A percentile compares a stretch with the other conserved stretches of the same genome.
These are phyloP conservation scores for Lampris incognitus DNA, from an alignment of 2,113 vertebrate genomes.

Conservation along the genomic window DNA sequence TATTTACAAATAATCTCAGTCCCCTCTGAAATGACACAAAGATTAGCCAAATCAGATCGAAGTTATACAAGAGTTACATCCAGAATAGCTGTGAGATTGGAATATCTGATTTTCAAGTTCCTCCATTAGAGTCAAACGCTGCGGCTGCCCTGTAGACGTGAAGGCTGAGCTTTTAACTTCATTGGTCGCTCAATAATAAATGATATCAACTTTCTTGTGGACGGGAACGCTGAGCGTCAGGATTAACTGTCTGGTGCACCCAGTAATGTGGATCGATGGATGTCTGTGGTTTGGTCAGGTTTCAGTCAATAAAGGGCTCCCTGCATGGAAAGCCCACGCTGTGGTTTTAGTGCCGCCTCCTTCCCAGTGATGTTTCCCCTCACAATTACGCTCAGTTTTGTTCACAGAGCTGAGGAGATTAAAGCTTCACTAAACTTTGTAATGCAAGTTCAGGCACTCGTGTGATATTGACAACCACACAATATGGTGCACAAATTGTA, in stretches of 20 bases:
- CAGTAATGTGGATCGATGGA: slow-evolving; percentile 34
- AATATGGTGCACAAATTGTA: no score
- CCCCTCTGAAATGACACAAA: no score
- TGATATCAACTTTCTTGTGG: slow-evolving; percentile 38
- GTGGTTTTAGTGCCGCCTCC: slow-evolving; percentile 18
- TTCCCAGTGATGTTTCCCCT: background rate
- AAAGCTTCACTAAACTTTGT: no score
- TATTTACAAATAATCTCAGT: no score
- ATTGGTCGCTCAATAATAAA: slow-evolving; percentile 52
- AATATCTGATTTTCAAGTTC: slow-evolving; percentile 31
- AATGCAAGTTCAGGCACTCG: no score
- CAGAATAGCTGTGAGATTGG: background rate
- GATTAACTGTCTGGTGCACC: slow-evolving; percentile 19
- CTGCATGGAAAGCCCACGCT: slow-evolving; percentile 13
- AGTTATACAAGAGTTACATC: slow-evolving; percentile 2
- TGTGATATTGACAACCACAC: no score
- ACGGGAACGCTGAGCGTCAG: slow-evolving; percentile 5
- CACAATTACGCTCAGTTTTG: no score
- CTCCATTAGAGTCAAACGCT: slow-evolving; percentile 36
- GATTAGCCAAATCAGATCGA: no score
- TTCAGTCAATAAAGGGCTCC: background rate
- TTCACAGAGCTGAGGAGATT: no score
- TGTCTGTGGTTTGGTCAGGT: slow-evolving; percentile 44
- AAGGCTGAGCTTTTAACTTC: slow-evolving; percentile 30
- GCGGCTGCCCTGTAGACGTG: slow-evolving; percentile 24